phyloP scores from a whole-genome alignment of 2,888 invertebrate genomes.

The Pyrrhia umbra region DNA sequence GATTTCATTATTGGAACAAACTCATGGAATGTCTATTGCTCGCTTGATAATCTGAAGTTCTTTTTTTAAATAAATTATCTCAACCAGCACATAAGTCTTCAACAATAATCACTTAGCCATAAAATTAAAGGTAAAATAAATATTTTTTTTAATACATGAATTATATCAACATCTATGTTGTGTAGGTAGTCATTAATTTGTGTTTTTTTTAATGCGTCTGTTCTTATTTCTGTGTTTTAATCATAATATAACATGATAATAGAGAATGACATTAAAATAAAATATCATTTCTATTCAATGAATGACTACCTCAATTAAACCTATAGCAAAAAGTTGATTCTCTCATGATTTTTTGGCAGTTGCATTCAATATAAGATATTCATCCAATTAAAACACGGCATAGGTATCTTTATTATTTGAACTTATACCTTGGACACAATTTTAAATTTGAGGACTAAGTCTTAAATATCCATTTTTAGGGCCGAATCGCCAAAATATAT shows the following conservation, averaged over 20 bases:
- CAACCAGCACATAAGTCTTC: slow-evolving; percentile 54
- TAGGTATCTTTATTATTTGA: slow-evolving; percentile 40
- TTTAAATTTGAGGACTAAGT: slow-evolving; percentile 47
- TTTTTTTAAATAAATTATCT: slow-evolving; percentile 43
- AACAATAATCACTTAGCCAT: slow-evolving; percentile 55
- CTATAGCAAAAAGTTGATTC: slow-evolving; percentile 36
- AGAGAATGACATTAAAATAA: not conserved
- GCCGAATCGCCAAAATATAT: slow-evolving; percentile 45
- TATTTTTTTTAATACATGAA: slow-evolving; percentile 55
- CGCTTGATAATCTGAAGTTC: slow-evolving; percentile 53
- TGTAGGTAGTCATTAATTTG: slow-evolving; percentile 52
- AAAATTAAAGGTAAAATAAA: slow-evolving; percentile 58
- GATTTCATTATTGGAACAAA: slow-evolving; percentile 41
- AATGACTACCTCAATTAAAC: slow-evolving; percentile 40
- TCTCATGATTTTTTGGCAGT: slow-evolving; percentile 74
- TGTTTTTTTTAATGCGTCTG: not conserved
- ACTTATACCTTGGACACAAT: slow-evolving; percentile 63
- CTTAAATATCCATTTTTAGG: slow-evolving; percentile 39
- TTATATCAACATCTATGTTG: slow-evolving; percentile 62
- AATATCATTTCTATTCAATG: slow-evolving; percentile 15
- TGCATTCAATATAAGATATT: slow-evolving; percentile 57
- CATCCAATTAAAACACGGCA: slow-evolving; percentile 52
- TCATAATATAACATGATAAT: not conserved
- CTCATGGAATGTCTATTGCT: slow-evolving; percentile 79
- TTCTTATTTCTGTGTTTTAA: not conserved